Evolutionary conservation across 2,113 vertebrate species (phyloP).

Genomic region (Lethenteron camtschaticum): DNA sequence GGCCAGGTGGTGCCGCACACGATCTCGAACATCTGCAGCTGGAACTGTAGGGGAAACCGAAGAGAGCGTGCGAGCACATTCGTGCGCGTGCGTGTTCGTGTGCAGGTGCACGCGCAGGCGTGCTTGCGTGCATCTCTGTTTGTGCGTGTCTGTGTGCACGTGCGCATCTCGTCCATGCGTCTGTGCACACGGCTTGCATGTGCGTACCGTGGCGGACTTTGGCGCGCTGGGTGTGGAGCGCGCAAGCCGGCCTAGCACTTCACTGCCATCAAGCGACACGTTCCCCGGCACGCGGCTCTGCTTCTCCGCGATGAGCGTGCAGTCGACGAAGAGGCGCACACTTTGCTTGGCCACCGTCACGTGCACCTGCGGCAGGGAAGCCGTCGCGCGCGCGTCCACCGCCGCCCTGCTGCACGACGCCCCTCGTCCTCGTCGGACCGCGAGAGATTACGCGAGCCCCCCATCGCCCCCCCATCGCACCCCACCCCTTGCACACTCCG

Average conservation of each 20-base stretch:
- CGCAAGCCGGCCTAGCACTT: not conserved
- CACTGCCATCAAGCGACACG: not conserved
- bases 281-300: not conserved
- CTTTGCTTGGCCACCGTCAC: not conserved
- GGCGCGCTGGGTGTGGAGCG: not conserved
- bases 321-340: constrained; percentile 2
- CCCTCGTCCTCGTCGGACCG: too few species aligned
- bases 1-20: constrained; percentile 80
- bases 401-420: too few species aligned
- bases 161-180: not conserved
- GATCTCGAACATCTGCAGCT: constrained; percentile 98
- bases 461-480: too few species aligned
- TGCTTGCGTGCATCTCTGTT: not conserved
- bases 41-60: constrained; percentile 31
- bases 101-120: too few species aligned
- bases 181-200: too few species aligned
- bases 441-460: too few species aligned
- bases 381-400: too few species aligned
- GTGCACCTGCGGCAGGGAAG: not conserved
- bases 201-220: not conserved
- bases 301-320: not conserved
- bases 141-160: not conserved
- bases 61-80: too few species aligned
- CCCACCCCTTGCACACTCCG: too few species aligned
- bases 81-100: too few species aligned